These are phyloP conservation scores for Melieria omissa DNA, from an alignment of 2,888 invertebrate species.

Conservation along the genomic window DNA sequence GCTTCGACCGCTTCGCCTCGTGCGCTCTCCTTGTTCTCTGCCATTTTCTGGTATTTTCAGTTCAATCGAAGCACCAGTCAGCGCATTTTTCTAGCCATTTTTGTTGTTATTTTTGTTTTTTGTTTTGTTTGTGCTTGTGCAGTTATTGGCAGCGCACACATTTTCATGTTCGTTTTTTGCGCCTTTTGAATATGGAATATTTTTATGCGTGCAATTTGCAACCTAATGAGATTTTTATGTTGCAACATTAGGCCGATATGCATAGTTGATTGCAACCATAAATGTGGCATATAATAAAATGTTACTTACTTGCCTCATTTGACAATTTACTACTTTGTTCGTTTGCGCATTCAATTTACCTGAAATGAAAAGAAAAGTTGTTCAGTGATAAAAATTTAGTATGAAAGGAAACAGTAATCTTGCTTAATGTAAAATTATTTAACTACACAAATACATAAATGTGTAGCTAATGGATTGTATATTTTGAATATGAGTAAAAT, in stretches of 20 bases:
- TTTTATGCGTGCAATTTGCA: no score
- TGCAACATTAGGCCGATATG: neutral
- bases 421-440: no score
- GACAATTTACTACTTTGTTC: no score
- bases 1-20: neutral
- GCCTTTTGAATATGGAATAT: no score
- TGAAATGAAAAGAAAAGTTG: neutral
- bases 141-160: neutral
- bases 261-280: no score
- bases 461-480: no score
- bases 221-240: neutral
- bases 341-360: neutral
- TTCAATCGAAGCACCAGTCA: neutral
- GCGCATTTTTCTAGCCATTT: neutral
- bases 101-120: neutral
- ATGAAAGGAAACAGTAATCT: no score
- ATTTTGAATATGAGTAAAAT: no score
- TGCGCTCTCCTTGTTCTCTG: neutral
- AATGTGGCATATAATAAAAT: neutral
- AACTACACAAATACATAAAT: no score
- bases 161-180: no score
- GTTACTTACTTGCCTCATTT: neutral
- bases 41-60: neutral
- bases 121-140: neutral
- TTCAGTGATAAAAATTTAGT: no score